Evolutionary conservation across 2,888 invertebrate species (phyloP), one percentile per base, ranked within the genome.

Genomic region (Apodemia hepburni): DNA sequence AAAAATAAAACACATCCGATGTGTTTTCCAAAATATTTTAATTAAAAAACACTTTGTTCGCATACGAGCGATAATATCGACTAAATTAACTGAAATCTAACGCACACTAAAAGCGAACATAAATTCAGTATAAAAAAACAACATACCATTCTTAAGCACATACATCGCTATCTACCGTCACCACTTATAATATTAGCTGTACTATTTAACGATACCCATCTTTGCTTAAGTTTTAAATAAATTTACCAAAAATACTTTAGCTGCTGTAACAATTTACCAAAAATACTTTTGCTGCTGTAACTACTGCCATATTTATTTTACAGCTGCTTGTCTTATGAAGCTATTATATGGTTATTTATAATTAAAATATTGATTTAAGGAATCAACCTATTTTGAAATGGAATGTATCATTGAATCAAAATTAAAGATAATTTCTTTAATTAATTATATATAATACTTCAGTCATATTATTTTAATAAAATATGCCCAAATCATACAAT

Each of bases 221-320:
- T 27, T 57, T 27, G 7, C 47, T 57, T 27, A 27, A 57, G n/a
- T 6, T 57, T 54, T 57, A 57, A 47, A 57, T 29, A 27, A 22
- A 57, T 29, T 15, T 57, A 57, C 54, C 54, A 57, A 57, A 22
- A 57, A 57, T 57, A 57, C 17, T 27, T 27, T 54, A 2, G 54
- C 54, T 22, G 54, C 22, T 51, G 22, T 51, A 22, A 18, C 51
- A 22, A 57, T 29, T 15, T 57, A 57, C 54, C 54, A 57, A 57
- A 22, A 57, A 57, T 57, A 57, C 17, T 27, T 27, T 54, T 6
- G 54, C 54, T 22, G 54, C 22, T 51, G 22, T 51, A 22, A 18
- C 51, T 51, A 27, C 18, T 54, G 54, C 54, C 27, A 54, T 27
- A 54, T 27, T 6, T 51, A 12, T 54, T 6, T 54, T 27, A 54